Percentiles rank a stretch among this genome's conserved stretches.
Evolutionary conservation across 2,797 vertebrate species (phyloP).

Genomic region (Sebastiscus tertius): DNA sequence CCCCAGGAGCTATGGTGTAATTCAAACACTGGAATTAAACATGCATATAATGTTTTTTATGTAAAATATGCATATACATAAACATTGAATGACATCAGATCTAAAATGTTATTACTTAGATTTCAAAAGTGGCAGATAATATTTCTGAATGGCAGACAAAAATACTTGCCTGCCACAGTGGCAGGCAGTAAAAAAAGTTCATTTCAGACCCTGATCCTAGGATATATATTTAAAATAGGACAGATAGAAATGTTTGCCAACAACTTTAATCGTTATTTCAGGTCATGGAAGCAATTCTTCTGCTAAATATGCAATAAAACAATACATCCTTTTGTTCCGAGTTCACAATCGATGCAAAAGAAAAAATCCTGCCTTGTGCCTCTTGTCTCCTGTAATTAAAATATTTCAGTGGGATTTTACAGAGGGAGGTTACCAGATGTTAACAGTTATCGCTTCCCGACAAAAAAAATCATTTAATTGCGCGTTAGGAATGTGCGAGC

Average conservation of each 20-base stretch:
- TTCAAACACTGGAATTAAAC: too few relatives aligned
- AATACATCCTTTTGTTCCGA: slow-evolving; percentile 47
- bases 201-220: not conserved
- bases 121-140: too few relatives aligned
- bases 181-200: too few relatives aligned
- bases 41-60: too few relatives aligned
- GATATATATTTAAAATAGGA: not conserved
- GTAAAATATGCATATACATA: too few relatives aligned
- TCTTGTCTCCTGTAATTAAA: slow-evolving; percentile 63
- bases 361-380: slow-evolving; percentile 31
- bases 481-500: slow-evolving; percentile 43
- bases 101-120: too few relatives aligned
- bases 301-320: slow-evolving; percentile 43
- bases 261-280: not conserved
- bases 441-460: slow-evolving; percentile 55
- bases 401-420: slow-evolving; percentile 53
- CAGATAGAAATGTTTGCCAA: slow-evolving; percentile 12
- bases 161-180: too few relatives aligned
- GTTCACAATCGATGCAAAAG: slow-evolving; percentile 30
- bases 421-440: slow-evolving; percentile 68
- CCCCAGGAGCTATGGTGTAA: too few relatives aligned
- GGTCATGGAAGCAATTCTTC: slow-evolving; percentile 14
- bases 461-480: slow-evolving; percentile 57
- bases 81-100: too few relatives aligned
- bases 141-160: too few relatives aligned